Evolutionary conservation across 2,113 vertebrate genomes (phyloP).

Genomic region (Elanoides forficatus): DNA sequence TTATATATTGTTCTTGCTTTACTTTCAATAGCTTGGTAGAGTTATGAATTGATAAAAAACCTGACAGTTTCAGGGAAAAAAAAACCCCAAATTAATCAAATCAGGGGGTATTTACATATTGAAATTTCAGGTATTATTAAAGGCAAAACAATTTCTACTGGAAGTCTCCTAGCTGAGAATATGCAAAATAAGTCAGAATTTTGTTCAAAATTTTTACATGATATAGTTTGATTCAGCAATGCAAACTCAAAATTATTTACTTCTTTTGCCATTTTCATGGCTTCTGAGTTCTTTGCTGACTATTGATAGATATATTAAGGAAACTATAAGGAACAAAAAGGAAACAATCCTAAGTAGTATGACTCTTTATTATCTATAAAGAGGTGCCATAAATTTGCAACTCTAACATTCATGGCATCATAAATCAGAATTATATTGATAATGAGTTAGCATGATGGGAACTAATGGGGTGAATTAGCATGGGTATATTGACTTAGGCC

Average conservation of each 20-base stretch:
- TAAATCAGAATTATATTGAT: neutral
- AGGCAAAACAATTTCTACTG: neutral
- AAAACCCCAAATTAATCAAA: fast-evolving
- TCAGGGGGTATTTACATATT: neutral
- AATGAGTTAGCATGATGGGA: neutral
- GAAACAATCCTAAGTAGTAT: fast-evolving
- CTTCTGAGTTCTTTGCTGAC: neutral
- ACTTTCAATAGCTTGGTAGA: neutral
- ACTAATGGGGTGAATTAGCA: neutral
- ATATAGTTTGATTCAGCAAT: neutral
- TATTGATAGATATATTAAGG: neutral
- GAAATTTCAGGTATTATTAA: neutral
- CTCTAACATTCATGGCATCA: neutral
- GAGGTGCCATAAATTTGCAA: neutral
- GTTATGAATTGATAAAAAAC: neutral
- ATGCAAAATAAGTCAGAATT: neutral
- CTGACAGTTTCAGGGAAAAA: neutral
- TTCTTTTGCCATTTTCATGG: neutral
- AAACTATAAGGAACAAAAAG: neutral
- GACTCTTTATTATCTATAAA: neutral
- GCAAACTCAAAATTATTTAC: neutral
- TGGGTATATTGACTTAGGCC: neutral
- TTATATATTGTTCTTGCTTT: neutral
- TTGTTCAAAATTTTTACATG: neutral
- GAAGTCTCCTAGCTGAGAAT: neutral